Conservation (phyloP, 1,140 invertebrate species). For the Drosophila nannoptera region DNA sequence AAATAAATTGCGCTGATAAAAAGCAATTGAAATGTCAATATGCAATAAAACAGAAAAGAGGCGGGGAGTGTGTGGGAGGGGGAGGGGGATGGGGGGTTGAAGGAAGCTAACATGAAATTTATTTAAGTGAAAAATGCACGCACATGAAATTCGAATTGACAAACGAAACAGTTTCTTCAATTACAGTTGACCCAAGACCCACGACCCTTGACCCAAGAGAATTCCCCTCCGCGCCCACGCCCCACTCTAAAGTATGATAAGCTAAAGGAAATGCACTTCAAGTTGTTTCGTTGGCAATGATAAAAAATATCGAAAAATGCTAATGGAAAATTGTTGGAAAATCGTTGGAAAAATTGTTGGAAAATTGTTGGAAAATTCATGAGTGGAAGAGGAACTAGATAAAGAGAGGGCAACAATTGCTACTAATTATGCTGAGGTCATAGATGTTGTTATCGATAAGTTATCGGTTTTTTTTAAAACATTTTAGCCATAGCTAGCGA, state of each 20-base stretch:
- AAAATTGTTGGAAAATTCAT: background rate
- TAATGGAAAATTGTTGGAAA: conserved; percentile 5
- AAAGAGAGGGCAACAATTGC: too few species aligned
- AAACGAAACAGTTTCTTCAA: conserved; percentile 29
- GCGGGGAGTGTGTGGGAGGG: background rate
- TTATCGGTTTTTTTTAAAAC: background rate
- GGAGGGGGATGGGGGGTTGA: background rate
- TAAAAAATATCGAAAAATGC: conserved; percentile 15
- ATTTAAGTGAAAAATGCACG: conserved; percentile 38
- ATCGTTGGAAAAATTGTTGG: background rate
- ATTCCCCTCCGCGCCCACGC: background rate
- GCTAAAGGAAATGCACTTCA: conserved; percentile 19
- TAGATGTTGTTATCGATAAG: background rate
- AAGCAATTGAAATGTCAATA: conserved; percentile 54
- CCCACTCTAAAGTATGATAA: conserved; percentile 23
- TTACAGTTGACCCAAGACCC: conserved; percentile 5
- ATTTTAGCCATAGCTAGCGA: background rate
- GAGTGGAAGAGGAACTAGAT: background rate
- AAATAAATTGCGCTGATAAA: conserved; percentile 51
- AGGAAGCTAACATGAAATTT: conserved; percentile 26
- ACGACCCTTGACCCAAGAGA: background rate
- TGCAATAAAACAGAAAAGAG: conserved; percentile 17
- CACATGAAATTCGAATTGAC: conserved; percentile 34
- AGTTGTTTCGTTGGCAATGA: conserved; percentile 14
- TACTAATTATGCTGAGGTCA: background rate